A percentile compares a stretch with the other conserved stretches of the same genome.
Evolutionary conservation across 2,888 invertebrate species (phyloP).

Genomic region (Lathronympha strigana): DNA sequence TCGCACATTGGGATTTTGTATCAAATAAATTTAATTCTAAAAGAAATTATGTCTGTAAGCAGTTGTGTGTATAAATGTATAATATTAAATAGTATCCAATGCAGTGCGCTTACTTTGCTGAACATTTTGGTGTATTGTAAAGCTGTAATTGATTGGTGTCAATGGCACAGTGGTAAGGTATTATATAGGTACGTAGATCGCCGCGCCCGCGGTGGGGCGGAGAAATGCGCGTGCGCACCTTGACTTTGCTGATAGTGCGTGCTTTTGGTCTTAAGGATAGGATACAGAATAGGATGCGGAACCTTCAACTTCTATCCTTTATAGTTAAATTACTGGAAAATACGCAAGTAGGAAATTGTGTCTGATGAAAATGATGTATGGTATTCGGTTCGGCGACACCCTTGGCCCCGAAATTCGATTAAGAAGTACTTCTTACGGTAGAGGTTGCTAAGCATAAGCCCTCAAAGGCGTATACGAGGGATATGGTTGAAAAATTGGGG

Average conservation of each 20-base stretch:
- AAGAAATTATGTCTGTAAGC: too few species aligned
- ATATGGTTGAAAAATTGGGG: too few species aligned
- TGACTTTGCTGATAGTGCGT: slow-evolving; percentile 56
- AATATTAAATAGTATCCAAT: neutral
- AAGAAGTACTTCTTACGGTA: too few species aligned
- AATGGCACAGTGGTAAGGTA: slow-evolving; percentile 62
- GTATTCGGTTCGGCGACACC: too few species aligned
- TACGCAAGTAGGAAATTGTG: neutral
- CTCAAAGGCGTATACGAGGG: too few species aligned
- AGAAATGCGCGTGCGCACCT: slow-evolving; percentile 65
- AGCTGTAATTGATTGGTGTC: slow-evolving; percentile 67
- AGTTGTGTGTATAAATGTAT: neutral
- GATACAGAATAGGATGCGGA: slow-evolving; percentile 11
- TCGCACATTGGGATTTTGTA: too few species aligned
- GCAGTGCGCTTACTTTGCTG: slow-evolving; percentile 64
- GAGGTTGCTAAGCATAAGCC: too few species aligned
- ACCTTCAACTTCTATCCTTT: neutral
- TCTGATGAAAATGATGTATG: too few species aligned
- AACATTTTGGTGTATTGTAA: slow-evolving; percentile 67
- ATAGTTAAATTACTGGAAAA: neutral
- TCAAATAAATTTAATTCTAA: too few species aligned
- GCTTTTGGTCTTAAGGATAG: slow-evolving; percentile 10
- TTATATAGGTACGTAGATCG: slow-evolving; percentile 61
- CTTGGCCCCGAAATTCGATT: too few species aligned
- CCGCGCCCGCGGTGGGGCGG: slow-evolving; percentile 60